Base-by-base conservation (phyloP, 2,113 vertebrate species). In the Thomomys bottae region DNA sequence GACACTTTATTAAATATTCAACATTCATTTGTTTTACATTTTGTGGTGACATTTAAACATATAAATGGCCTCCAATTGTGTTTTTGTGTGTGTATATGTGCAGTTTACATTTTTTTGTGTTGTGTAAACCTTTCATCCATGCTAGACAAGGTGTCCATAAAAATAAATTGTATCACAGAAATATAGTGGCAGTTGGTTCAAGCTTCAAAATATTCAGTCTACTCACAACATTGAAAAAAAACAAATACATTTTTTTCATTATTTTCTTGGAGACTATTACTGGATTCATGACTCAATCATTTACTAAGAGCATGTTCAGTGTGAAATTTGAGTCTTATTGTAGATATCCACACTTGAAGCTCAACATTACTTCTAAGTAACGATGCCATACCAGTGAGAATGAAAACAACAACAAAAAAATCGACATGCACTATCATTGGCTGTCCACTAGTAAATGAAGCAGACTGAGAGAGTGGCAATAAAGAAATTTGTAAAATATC, bases 101-200 rank as follows among this genome's bases (percentile, higher is more conserved):
- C 40, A 88, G 12, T 30, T 92, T 75, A 24, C 36, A 9, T 88
- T 88, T 82, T 83, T 34, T 32, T 86, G 30, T 64, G 15, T 90
- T 61, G 8, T 84, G n/a, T 77, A 12, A 54, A 40, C 15, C 1
- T 91, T 91, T 88, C 67, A 7, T 67, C 5, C 12, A 61, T 71
- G 36, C 91, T 34, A 36, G 4, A 88, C 12, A 93, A 11, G 36
- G 71, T 61, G 0, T 8, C 34, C 57, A 76, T 49, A 82, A 10
- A 75, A 82, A 67, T n/a, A 64, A 59, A 80, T 72, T 23, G 63
- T 20, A 20, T 85, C 15, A 38, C 72, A 72, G 20, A 4, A 79
- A 70, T 23, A 14, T 14, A 59, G 36, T 49, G 14, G 36, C 63
- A 87, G 12, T 67, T 54, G 54, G n/a, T 12, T 77, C 30, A 76